Evolutionary conservation across 2,797 vertebrate genomes (phyloP), one percentile per base, ranked within the genome.

Genomic region (Perdix hodgsoniae): DNA sequence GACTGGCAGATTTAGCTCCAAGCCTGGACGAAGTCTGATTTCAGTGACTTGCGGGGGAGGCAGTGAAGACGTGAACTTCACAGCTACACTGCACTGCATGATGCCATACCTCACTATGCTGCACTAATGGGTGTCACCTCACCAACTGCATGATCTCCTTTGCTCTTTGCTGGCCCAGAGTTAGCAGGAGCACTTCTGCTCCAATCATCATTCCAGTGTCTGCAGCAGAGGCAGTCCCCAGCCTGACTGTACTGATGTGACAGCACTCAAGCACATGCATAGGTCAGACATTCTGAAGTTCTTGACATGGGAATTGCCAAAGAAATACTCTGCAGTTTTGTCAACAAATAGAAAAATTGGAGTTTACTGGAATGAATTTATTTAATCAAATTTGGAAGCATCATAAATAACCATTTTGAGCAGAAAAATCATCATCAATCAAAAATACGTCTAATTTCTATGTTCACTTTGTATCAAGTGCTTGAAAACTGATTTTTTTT

Each of bases 331-430:
- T 80, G 86, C 49, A 83, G 72, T 89, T 96, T 91, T 95, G 83
- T 59, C 74, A 95, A 94, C 67, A 96, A 84, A 93, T 95, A 84
- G 86, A 90, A 57, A 33, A 33, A 57, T 9, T 69, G 49, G 75
- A 91, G 54, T 95, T 95, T 89, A 93, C 44, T 54, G 44, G 90
- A 94, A 84, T 66, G 29, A 87, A 76, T 91, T 79, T 85, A 72
- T 82, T 83, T 79, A 33, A 85, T 86, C 60, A 65, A 72, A 83
- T 90, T 80, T 85, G 39, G 86, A 95, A 93, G 57, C 44, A 45
- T 64, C 45, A 35, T 45, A 90, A 91, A 88, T 76, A 95, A 88
- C 21, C 4, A 65, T 87, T 87, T 79, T 74, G 54, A 87, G 74
- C 65, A 80, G 65, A 85, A 95, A 80, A 87, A 78, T 50, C 45